Conservation (phyloP, 2,797 vertebrate species). For the Falco novaeseelandiae region DNA sequence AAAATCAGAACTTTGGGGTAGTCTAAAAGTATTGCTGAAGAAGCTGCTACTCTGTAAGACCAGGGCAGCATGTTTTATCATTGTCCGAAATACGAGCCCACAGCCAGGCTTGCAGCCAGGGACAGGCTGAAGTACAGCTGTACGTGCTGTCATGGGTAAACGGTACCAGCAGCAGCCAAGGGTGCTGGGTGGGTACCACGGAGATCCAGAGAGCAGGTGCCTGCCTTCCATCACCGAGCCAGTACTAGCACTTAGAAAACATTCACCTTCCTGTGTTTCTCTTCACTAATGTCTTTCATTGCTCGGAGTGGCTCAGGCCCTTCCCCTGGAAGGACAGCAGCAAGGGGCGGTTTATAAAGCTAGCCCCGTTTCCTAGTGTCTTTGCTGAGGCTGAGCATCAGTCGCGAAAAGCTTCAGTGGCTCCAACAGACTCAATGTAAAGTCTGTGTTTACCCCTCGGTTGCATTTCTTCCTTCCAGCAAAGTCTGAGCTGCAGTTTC, state of each 20-base stretch:
- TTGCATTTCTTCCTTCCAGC: background rate
- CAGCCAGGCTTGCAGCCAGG: background rate
- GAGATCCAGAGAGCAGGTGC: background rate
- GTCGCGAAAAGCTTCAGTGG: background rate
- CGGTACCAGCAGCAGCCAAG: background rate
- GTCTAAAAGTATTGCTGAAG: background rate
- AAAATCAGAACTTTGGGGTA: constrained; percentile 21
- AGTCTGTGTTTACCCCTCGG: background rate
- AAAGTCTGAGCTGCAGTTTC: background rate
- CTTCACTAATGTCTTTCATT: background rate
- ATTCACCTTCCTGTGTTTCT: background rate
- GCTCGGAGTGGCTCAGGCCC: accelerated
- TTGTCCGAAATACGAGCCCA: background rate
- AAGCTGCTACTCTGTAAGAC: background rate
- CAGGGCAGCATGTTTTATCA: background rate
- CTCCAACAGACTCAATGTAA: background rate
- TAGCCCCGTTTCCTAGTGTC: background rate
- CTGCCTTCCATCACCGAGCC: background rate
- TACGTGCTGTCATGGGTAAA: background rate
- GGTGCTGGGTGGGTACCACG: background rate
- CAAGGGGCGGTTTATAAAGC: background rate
- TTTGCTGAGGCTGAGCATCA: background rate
- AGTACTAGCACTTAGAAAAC: background rate
- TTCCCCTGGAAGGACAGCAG: background rate
- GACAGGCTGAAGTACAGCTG: background rate